A percentile compares a stretch with the other conserved stretches of the same genome.
Evolutionary conservation across 2,888 invertebrate species (phyloP).

Genomic region (Trichacis sp.): DNA sequence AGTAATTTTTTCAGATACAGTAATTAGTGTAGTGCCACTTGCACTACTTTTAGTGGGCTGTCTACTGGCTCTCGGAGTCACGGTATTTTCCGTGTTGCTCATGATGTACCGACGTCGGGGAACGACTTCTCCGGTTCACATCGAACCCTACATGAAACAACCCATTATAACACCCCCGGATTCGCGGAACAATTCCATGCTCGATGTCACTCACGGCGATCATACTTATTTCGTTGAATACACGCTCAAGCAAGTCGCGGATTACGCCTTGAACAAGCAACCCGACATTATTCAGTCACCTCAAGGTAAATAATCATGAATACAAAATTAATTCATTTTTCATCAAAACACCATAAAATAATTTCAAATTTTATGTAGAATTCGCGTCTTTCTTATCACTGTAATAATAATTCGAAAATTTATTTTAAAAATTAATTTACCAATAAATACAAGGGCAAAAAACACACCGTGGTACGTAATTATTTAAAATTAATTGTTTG

Average conservation of each 20-base stretch:
- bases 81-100: conserved; percentile 75
- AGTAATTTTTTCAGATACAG: conserved; percentile 72
- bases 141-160: conserved; percentile 68
- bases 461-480: too few relatives aligned
- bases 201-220: conserved; percentile 85
- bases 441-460: too few relatives aligned
- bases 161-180: conserved; percentile 67
- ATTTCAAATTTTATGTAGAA: too few relatives aligned
- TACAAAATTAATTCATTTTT: conserved; percentile 1
- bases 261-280: conserved; percentile 70
- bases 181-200: conserved; percentile 73
- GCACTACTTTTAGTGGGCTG: conserved; percentile 78
- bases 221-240: conserved; percentile 88
- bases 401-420: too few relatives aligned
- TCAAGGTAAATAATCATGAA: conserved; percentile 63
- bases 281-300: conserved; percentile 87
- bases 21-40: conserved; percentile 79
- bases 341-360: background rate
- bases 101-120: conserved; percentile 76
- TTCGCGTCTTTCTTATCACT: background rate
- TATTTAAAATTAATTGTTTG: too few relatives aligned
- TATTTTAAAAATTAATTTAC: too few relatives aligned
- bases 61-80: conserved; percentile 76
- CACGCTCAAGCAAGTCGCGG: conserved; percentile 76
- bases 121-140: conserved; percentile 66